Evolutionary conservation across 2,113 vertebrate genomes (phyloP).

Genomic region (Eulemur macaco): DNA sequence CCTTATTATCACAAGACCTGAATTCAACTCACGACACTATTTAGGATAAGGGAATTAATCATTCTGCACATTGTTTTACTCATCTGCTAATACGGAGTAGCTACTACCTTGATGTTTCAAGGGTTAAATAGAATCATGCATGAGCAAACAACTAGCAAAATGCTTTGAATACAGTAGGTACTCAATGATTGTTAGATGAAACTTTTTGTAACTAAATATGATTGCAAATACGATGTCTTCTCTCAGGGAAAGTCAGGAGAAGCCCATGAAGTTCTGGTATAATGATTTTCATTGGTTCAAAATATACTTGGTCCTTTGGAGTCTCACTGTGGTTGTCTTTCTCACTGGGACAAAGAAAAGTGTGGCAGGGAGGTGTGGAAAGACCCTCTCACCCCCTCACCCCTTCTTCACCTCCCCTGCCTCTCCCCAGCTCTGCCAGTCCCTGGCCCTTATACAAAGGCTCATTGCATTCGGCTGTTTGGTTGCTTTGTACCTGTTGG

Average conservation of each 20-base stretch:
- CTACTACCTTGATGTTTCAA: neutral
- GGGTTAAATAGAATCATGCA: neutral
- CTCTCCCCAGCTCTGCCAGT: neutral
- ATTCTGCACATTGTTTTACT: neutral
- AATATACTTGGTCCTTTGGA: neutral
- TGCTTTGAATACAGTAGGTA: neutral
- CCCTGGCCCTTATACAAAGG: slow-evolving; percentile 78
- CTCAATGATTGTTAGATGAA: neutral
- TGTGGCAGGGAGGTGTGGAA: neutral
- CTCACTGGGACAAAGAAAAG: neutral
- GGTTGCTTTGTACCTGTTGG: slow-evolving; percentile 92
- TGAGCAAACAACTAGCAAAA: neutral
- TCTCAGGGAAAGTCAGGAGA: neutral
- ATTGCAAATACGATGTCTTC: neutral
- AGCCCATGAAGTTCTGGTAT: neutral
- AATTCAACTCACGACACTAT: neutral
- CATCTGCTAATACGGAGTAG: neutral
- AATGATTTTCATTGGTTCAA: neutral
- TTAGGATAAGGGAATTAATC: neutral
- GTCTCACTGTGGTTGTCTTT: neutral
- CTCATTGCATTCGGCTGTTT: slow-evolving; percentile 91
- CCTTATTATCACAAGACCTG: neutral
- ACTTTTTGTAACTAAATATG: neutral
- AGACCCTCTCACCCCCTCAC: neutral
- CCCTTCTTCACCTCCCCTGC: neutral